Evolutionary conservation across 2,888 invertebrate genomes (phyloP), one percentile per base, ranked within the genome.

Genomic region (Sesamia inferens): DNA sequence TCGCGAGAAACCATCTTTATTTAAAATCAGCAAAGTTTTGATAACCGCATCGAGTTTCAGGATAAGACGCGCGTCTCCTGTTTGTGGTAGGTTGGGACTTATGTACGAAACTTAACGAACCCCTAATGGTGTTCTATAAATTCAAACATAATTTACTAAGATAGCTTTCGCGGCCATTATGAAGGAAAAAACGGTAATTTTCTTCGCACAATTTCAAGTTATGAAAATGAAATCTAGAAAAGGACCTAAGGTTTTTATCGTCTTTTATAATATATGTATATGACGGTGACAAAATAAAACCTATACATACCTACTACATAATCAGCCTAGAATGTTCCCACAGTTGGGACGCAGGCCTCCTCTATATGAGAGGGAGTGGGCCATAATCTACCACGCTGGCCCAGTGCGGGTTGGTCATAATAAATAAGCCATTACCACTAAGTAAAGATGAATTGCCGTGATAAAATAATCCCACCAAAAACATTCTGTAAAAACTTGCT

Each of bases 21-120:
- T 65, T 76, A 68, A 72, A 76, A 81, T 81, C 68, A 70, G 22
- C 61, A 64, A 80, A 80, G 76, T 80, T 80, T 72, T 64, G 76
- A 68, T 81, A 76, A 72, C 63, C 42, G 67, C 59, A 63, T 67
- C 77, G 72, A 69, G 69, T 70, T 66, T 57, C 71, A 22, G 57
- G 72, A 54, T 72, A 81, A 58, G 61, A 39, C 57, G 54, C 68
- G 16, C 31, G 48, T 3, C 55, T 79, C 66, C 63, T 76, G 61
- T 76, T 80, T 80, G 76, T 76, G 80, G 72, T 65, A 48, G 31
- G 48, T n/a, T 31, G 24, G 13, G 67, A 61, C 76, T 64, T 69
- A 76, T 66, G 66, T 31, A 72, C 63, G 61, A 80, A 80, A 80
- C 66, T 80, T 76, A 55, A 80, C 22, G 62, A 71, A 69, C 63